Evolutionary conservation across 1,140 invertebrate genomes (phyloP).

Genomic region (Elymnias hypermnestra): DNA sequence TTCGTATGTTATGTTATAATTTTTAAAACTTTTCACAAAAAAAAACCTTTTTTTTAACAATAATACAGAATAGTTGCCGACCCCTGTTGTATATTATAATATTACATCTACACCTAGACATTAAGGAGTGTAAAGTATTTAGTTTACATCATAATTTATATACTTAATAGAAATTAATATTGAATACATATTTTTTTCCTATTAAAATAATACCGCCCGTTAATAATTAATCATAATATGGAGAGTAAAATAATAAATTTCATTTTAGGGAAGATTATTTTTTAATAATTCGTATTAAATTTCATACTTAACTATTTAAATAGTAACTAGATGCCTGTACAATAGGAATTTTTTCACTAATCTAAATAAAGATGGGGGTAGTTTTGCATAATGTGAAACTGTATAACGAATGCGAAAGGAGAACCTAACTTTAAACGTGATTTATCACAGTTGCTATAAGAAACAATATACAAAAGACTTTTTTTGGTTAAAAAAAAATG

Average conservation of each 20-base stretch:
- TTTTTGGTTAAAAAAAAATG: constrained; percentile 6
- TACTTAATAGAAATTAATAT: constrained; percentile 1
- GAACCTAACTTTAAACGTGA: constrained; percentile 28
- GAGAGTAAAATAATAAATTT: constrained; percentile 14
- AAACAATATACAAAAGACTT: constrained; percentile 10
- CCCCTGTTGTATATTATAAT: no score
- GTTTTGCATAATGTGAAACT: neutral
- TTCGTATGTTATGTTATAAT: no score
- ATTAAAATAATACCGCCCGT: constrained; percentile 5
- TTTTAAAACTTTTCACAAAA: no score
- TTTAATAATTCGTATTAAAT: constrained; percentile 19
- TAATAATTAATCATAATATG: no score
- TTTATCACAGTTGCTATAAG: constrained; percentile 44
- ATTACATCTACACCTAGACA: constrained; percentile 16
- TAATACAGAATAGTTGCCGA: no score
- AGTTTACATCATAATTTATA: constrained; percentile 10
- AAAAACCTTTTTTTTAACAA: no score
- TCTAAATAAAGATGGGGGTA: constrained; percentile 10
- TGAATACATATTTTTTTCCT: neutral
- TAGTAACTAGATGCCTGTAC: constrained; percentile 16
- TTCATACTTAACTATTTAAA: constrained; percentile 10
- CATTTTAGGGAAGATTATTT: constrained; percentile 14
- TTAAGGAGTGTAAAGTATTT: constrained; percentile 19
- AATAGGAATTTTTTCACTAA: constrained; percentile 18
- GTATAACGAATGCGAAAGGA: neutral